Percentiles rank a stretch among this genome's conserved stretches.
phyloP scores from a whole-genome alignment of 2,888 invertebrate species.

The Atethmia centrago region DNA sequence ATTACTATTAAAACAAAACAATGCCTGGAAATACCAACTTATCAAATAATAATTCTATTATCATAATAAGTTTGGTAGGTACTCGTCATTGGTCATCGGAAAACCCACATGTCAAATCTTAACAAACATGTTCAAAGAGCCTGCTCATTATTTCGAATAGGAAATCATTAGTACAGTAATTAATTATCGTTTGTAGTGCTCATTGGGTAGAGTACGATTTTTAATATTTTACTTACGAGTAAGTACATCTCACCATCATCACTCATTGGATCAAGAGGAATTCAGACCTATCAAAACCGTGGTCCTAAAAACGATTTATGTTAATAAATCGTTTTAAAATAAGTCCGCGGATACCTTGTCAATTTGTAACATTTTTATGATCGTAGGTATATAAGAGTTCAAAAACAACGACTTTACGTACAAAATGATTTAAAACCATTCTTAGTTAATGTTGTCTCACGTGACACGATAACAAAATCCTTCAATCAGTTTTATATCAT shows the following conservation, averaged over 20 bases:
- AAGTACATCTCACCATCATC: background rate
- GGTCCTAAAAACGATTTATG: background rate
- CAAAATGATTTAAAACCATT: background rate
- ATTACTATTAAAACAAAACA: slow-evolving; percentile 27
- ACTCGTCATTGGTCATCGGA: slow-evolving; percentile 12
- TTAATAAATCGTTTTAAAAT: too few species aligned
- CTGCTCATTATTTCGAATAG: background rate
- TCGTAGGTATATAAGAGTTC: background rate
- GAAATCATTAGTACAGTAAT: background rate
- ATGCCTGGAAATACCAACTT: slow-evolving; percentile 43
- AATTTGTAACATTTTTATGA: background rate
- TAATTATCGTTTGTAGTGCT: slow-evolving; percentile 4
- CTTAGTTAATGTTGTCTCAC: background rate
- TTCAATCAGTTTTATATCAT: background rate
- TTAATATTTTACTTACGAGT: slow-evolving; percentile 22
- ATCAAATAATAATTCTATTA: slow-evolving; percentile 25
- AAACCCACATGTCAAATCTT: slow-evolving; percentile 30
- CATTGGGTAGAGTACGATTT: slow-evolving; percentile 10
- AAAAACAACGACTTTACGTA: background rate
- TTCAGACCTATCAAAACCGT: background rate
- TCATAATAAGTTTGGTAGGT: slow-evolving; percentile 30
- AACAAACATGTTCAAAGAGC: background rate
- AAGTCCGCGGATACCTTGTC: background rate
- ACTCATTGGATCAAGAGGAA: background rate
- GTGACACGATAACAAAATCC: slow-evolving; percentile 5